Evolutionary conservation across 2,888 invertebrate species (phyloP), one percentile per base, ranked within the genome.

Genomic region (Myopa tessellatipennis): DNA sequence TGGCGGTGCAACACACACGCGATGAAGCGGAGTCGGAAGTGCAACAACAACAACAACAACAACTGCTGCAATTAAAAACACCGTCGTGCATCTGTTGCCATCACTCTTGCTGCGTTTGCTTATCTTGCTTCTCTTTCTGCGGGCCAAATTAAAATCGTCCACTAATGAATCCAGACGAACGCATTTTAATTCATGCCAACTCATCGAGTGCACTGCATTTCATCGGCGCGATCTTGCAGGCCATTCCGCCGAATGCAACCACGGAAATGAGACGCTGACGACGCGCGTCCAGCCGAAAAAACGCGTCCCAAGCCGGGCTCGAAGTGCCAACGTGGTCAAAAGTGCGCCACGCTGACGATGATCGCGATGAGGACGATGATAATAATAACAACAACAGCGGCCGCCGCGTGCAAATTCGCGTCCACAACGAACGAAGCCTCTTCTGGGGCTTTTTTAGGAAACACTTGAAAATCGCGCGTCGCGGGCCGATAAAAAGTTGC

Each of bases 401-500:
- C 60, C 36, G 38, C 16, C 55, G 60, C 68, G 60, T 34, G 52
- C n/a, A 65, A 50, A 50, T 65, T 74, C 52, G 52, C 55, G 14
- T 55, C 0, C 55, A 12, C 14, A 55, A n/a, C 3, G 71, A 55
- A n/a, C 3, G 71, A 36, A 16, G 60, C 73, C 61, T 74, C 65
- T 52, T 55, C 58, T 67, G 26, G 72, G 16, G 50, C 26, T 74
- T 67, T 67, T 70, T 76, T 52, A 18, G 52, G 69, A 55, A 61
- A 61, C 74, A 74, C 74, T 74, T 74, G 63, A 75, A 65, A 60
- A 60, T 60, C 75, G 75, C 74, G 74, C 70, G 34, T 38, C 65
- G 74, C 70, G 52, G 40, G 73, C 67, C 72, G 38, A 38, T 73
- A 88, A 88, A 88, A 86, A 84, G 84, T 85, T 87, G 87, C 88